Evolutionary conservation across 2,888 invertebrate genomes (phyloP).

Genomic region (Zaprionus bogoriensis): DNA sequence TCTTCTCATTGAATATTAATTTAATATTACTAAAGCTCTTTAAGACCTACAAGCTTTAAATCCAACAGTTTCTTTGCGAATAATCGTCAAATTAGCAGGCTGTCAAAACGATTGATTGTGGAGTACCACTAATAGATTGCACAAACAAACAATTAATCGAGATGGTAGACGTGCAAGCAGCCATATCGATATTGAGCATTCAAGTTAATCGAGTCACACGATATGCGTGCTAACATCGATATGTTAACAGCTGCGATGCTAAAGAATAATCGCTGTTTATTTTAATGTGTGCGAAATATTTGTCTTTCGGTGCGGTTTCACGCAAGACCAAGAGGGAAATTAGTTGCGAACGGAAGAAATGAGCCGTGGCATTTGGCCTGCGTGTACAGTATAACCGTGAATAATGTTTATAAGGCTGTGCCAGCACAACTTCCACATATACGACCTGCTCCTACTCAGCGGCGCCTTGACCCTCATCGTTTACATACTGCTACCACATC

Average conservation of each 20-base stretch:
- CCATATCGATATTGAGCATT: too few relatives aligned
- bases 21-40: too few relatives aligned
- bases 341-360: conserved; percentile 16
- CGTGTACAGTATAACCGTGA: conserved; percentile 15
- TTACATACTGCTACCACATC: conserved; percentile 75
- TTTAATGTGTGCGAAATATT: conserved; percentile 4
- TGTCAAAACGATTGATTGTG: neutral
- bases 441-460: conserved; percentile 59
- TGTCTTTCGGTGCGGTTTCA: neutral
- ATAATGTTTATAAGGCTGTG: conserved; percentile 68
- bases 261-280: conserved; percentile 12
- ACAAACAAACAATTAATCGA: neutral
- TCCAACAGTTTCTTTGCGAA: neutral
- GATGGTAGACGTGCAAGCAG: too few relatives aligned
- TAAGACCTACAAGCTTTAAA: neutral
- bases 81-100: neutral
- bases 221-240: conserved; percentile 1
- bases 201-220: too few relatives aligned
- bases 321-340: neutral
- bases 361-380: conserved; percentile 11
- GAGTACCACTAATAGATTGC: neutral
- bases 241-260: neutral
- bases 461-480: conserved; percentile 57
- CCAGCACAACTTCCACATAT: conserved; percentile 63
- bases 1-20: too few relatives aligned